phyloP scores from a whole-genome alignment of 2,888 invertebrate species.

The Brenthis hecate region DNA sequence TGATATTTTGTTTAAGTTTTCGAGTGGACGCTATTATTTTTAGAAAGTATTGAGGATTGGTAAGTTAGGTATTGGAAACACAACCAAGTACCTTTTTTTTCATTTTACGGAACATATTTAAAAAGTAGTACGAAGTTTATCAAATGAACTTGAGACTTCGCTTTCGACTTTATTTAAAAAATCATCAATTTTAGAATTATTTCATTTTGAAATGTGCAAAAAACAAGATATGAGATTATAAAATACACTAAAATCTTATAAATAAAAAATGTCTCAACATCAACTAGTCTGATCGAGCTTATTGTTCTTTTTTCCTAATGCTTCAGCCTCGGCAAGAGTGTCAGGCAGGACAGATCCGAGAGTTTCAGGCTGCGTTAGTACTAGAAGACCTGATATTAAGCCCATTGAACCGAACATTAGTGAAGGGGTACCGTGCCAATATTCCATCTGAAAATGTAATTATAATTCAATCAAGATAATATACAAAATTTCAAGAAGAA shows the following conservation, averaged over 20 bases:
- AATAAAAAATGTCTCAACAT: neutral
- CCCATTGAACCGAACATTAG: constrained; percentile 80
- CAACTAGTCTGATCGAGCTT: constrained; percentile 14
- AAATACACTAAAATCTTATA: neutral
- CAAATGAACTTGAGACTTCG: too few species aligned
- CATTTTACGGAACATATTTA: too few species aligned
- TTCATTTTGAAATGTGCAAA: neutral
- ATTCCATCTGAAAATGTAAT: constrained; percentile 51
- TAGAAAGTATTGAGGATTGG: too few species aligned
- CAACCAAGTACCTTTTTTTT: too few species aligned
- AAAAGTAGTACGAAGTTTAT: too few species aligned
- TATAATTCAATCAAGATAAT: neutral
- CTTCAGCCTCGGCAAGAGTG: constrained; percentile 82
- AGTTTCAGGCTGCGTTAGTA: constrained; percentile 83
- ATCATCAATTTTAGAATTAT: neutral
- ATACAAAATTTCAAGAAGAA: neutral
- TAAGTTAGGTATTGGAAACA: too few species aligned
- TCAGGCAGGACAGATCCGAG: constrained; percentile 83
- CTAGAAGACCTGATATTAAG: constrained; percentile 66
- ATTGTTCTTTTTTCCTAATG: constrained; percentile 36
- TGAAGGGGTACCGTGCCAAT: constrained; percentile 73
- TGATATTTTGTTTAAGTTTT: too few species aligned
- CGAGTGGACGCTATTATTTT: too few species aligned
- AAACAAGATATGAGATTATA: neutral
- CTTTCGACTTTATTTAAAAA: too few species aligned